A percentile compares a stretch with the other conserved stretches of the same genome.
Evolutionary conservation across 1,140 invertebrate genomes (phyloP).

Genomic region (Drusus annulatus): DNA sequence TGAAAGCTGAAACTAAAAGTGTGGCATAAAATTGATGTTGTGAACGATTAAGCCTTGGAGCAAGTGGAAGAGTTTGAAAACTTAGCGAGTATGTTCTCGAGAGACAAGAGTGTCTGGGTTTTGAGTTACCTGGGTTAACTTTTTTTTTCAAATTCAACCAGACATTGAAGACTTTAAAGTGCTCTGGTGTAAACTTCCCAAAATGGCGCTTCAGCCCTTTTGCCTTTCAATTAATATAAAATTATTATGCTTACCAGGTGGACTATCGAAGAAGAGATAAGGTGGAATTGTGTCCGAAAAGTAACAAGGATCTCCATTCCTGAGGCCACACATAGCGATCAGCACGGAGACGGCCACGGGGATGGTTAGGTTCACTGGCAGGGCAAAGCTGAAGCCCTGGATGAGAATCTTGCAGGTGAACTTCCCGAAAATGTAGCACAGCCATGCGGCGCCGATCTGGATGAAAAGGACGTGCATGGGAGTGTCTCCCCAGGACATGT

Average conservation of each 20-base stretch:
- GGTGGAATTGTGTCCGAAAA: conserved; percentile 88
- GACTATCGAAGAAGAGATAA: conserved; percentile 93
- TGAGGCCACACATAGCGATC: conserved; percentile 91
- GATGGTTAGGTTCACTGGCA: conserved; percentile 93
- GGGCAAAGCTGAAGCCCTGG: conserved; percentile 96
- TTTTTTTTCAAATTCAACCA: no score
- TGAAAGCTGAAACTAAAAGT: no score
- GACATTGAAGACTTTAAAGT: no score
- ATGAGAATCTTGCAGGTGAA: conserved; percentile 97
- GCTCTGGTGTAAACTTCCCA: no score
- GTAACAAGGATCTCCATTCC: conserved; percentile 89
- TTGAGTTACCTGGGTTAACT: no score
- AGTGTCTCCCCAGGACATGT: conserved; percentile 79
- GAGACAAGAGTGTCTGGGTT: no score
- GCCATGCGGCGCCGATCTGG: conserved; percentile 87
- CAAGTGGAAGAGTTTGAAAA: no score
- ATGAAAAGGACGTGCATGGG: conserved; percentile 86
- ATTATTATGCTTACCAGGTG: conserved; percentile 68
- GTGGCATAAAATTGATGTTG: no score
- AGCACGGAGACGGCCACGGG: conserved; percentile 90
- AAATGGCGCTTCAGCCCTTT: no score
- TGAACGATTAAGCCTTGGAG: no score
- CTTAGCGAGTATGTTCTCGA: no score
- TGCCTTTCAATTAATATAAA: no score
- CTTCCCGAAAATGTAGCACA: conserved; percentile 94